Evolutionary conservation across 2,797 vertebrate genomes (phyloP).

Genomic region (Typhlichthys subterraneus): DNA sequence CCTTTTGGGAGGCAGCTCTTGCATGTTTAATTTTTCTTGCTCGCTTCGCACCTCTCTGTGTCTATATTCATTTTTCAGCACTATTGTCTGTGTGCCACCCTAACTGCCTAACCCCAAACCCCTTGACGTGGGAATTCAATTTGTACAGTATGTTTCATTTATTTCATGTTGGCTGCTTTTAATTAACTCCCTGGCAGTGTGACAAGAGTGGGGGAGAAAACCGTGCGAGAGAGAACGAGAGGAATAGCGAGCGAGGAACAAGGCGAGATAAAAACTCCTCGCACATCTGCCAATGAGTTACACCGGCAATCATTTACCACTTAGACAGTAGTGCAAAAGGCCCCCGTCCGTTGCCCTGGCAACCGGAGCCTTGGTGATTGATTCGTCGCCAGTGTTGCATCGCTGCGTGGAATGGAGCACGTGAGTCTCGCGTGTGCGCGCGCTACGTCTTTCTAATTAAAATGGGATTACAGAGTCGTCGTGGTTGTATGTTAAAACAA

Average conservation of each 20-base stretch:
- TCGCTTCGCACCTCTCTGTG: constrained; percentile 40
- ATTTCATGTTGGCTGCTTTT: constrained; percentile 94
- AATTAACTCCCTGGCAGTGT: constrained; percentile 94
- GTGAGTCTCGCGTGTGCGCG: constrained; percentile 75
- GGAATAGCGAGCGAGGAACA: constrained; percentile 67
- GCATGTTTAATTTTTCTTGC: constrained; percentile 35
- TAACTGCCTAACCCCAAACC: constrained; percentile 63
- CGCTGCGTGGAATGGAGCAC: constrained; percentile 85
- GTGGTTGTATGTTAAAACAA: constrained; percentile 88
- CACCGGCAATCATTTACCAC: constrained; percentile 92
- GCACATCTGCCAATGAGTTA: constrained; percentile 82
- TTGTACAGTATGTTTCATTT: constrained; percentile 93
- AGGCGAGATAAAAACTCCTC: constrained; percentile 57
- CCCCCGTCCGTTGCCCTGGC: constrained; percentile 90
- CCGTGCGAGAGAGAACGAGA: constrained; percentile 66
- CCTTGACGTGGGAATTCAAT: constrained; percentile 88
- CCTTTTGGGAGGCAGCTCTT: constrained; percentile 46
- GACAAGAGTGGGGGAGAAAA: constrained; percentile 73
- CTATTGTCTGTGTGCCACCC: constrained; percentile 39
- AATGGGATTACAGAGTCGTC: constrained; percentile 92
- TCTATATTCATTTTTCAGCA: constrained; percentile 81
- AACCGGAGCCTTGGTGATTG: constrained; percentile 92
- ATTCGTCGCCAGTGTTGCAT: constrained; percentile 94
- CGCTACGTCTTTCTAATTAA: constrained; percentile 96
- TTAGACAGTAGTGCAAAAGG: constrained; percentile 90